Percentiles rank a stretch among this genome's conserved stretches.
Conservation (phyloP, 2,888 invertebrate genomes). For the Trimorus sp. region DNA sequence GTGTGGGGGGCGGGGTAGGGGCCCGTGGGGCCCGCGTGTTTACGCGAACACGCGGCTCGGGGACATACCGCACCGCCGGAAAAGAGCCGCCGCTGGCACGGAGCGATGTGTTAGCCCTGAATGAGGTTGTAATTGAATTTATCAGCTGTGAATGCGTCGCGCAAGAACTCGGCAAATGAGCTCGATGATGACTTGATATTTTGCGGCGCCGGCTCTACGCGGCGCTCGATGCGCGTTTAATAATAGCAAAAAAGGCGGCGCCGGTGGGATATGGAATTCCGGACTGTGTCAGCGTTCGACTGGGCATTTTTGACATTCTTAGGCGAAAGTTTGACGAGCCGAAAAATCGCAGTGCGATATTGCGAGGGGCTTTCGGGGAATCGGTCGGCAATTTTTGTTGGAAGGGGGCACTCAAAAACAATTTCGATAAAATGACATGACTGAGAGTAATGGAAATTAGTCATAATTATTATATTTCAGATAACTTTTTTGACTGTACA, state of each 20-base stretch:
- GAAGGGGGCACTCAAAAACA: no score
- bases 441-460: no score
- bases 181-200: slow-evolving; percentile 62
- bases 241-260: slow-evolving; percentile 19
- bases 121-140: slow-evolving; percentile 66
- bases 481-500: no score
- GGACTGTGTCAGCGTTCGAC: background rate
- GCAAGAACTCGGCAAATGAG: slow-evolving; percentile 56
- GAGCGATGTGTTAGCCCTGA: slow-evolving; percentile 56
- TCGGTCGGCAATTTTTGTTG: no score
- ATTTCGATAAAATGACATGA: no score
- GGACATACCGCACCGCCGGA: slow-evolving; percentile 52
- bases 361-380: no score
- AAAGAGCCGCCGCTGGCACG: slow-evolving; percentile 34
- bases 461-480: no score
- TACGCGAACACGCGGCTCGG: slow-evolving; percentile 40
- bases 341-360: no score
- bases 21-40: slow-evolving; percentile 58
- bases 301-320: no score
- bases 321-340: no score
- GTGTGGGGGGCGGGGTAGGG: slow-evolving; percentile 40
- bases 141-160: slow-evolving; percentile 58
- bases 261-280: slow-evolving; percentile 10
- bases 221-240: slow-evolving; percentile 37
- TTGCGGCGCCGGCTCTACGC: slow-evolving; percentile 27